These are phyloP conservation scores for Liopterus haemorrhoidalis DNA, from an alignment of 2,888 invertebrate genomes.

Conservation along the genomic window DNA sequence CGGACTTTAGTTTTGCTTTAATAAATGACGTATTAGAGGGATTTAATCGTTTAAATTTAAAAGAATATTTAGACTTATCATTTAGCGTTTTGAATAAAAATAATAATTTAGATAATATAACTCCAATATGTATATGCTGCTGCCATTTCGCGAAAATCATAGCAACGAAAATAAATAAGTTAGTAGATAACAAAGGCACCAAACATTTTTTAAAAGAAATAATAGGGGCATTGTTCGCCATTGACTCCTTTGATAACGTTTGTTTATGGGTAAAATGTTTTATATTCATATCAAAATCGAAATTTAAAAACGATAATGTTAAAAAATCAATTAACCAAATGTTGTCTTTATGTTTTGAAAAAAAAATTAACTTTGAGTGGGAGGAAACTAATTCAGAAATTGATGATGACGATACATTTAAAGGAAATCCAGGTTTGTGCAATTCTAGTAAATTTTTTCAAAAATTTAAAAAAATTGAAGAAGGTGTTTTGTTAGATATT, in stretches of 20 bases:
- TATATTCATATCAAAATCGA: too few relatives aligned
- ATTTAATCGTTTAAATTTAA: too few relatives aligned
- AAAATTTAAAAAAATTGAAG: neutral
- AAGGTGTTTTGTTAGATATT: too few relatives aligned
- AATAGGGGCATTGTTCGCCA: slow-evolving; percentile 1
- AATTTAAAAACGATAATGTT: too few relatives aligned
- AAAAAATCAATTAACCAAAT: neutral
- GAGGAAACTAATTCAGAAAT: neutral
- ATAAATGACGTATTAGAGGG: too few relatives aligned
- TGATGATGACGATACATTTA: slow-evolving; percentile 1
- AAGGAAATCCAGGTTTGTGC: neutral
- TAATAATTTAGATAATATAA: neutral
- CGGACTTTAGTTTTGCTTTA: slow-evolving; percentile 8
- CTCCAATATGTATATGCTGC: slow-evolving; percentile 6
- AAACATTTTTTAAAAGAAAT: slow-evolving; percentile 3
- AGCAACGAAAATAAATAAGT: neutral
- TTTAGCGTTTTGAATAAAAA: neutral
- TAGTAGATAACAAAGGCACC: too few relatives aligned
- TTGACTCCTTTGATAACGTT: neutral
- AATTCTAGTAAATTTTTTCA: neutral
- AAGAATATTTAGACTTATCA: slow-evolving; percentile 5
- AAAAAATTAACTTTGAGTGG: neutral
- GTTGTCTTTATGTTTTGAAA: neutral
- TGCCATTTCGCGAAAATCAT: slow-evolving; percentile 9
- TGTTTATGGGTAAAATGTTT: neutral